A percentile compares a stretch with the other conserved stretches of the same genome.
phyloP scores from a whole-genome alignment of 2,113 vertebrate species.

The Butorides virescens region DNA sequence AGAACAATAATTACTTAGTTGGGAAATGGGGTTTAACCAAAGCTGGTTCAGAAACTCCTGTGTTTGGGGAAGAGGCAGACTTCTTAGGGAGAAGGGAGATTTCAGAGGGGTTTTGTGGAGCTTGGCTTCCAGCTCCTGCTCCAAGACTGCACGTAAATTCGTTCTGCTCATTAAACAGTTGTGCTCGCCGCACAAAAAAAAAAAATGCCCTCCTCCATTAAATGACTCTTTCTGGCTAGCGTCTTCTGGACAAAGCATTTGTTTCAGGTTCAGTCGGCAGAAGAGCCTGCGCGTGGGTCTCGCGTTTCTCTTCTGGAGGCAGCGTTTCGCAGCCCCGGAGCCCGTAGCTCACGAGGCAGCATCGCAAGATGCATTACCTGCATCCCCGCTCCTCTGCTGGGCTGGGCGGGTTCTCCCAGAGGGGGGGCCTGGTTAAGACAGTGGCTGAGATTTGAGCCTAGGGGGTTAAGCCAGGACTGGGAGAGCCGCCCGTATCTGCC shows the following conservation, averaged over 20 bases:
- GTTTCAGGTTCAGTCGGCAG: background rate
- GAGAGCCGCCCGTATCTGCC: background rate
- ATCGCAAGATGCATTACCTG: background rate
- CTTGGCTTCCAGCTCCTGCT: background rate
- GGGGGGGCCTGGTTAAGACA: background rate
- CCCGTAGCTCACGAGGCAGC: background rate
- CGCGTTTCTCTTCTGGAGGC: background rate
- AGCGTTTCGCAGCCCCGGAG: background rate
- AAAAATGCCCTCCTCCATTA: background rate
- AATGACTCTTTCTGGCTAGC: background rate
- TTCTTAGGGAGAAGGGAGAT: background rate
- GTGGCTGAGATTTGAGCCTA: background rate
- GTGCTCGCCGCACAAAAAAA: background rate
- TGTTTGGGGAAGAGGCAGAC: background rate
- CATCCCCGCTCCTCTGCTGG: background rate
- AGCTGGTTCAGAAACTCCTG: background rate
- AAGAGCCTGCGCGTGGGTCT: background rate
- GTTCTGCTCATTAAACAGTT: background rate
- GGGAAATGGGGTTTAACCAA: background rate
- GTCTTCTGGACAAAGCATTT: background rate
- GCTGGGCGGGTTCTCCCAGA: background rate
- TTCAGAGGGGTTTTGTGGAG: background rate
- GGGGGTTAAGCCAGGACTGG: background rate
- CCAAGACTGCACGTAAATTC: background rate
- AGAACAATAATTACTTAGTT: background rate